Evolutionary conservation across 2,888 invertebrate genomes (phyloP).

Genomic region (Chrysopilus asiliformis): DNA sequence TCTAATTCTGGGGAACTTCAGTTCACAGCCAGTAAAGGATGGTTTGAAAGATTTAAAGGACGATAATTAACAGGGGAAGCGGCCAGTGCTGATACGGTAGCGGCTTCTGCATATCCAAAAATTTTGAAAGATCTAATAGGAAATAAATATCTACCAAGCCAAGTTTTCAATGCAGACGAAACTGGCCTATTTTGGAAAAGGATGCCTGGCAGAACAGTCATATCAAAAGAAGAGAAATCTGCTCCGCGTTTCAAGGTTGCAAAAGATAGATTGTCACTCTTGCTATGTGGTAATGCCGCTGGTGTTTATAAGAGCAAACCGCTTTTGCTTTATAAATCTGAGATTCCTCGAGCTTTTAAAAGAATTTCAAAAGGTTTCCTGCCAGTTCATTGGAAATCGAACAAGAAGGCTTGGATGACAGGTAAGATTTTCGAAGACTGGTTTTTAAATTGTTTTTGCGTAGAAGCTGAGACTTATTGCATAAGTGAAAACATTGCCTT

Average conservation of each 20-base stretch:
- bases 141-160: neutral
- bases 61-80: slow-evolving; percentile 5
- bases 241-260: no score
- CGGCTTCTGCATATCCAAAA: neutral
- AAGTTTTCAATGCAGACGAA: no score
- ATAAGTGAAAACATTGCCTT: slow-evolving; percentile 9
- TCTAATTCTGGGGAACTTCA: no score
- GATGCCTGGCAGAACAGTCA: slow-evolving; percentile 17
- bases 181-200: slow-evolving; percentile 18
- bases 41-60: slow-evolving; percentile 17
- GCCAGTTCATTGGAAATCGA: slow-evolving; percentile 11
- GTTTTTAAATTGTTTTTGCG: slow-evolving; percentile 16
- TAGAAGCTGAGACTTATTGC: slow-evolving; percentile 13
- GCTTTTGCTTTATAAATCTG: slow-evolving; percentile 16
- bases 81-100: neutral
- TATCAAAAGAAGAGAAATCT: slow-evolving; percentile 16
- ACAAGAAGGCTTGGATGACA: slow-evolving; percentile 18
- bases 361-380: slow-evolving; percentile 12
- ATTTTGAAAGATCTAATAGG: neutral
- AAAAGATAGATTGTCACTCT: slow-evolving; percentile 17
- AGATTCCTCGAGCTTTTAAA: slow-evolving; percentile 17
- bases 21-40: slow-evolving; percentile 16
- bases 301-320: no score
- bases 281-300: no score
- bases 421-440: slow-evolving; percentile 16